Base-by-base conservation (phyloP, 1,140 invertebrate genomes). In the Arctopsyche grandis region DNA sequence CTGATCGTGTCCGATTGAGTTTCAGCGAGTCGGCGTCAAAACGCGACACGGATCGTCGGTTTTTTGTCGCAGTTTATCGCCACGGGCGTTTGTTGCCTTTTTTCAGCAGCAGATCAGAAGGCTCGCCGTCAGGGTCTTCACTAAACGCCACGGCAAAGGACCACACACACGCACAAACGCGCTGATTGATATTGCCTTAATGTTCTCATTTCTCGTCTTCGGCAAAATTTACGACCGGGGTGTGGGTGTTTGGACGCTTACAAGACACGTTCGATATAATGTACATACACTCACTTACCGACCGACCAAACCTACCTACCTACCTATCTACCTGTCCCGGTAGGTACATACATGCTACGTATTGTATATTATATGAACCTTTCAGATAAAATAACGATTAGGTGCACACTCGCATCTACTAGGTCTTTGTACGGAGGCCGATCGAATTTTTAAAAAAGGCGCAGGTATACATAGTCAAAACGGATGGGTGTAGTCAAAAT, bases 101-200 rank as follows among this genome's bases (percentile, higher is more conserved):
- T 71, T 71, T 71, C 69, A 46, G 21, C 69, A 48, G 38, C 69
- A 24, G 24, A 38, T 38, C 58, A 60, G 21, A 7, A 66, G 63
- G 21, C 12, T 24, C 63, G 24, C 9, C 58, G 9, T 19, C 19
- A 66, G 22, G 22, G 44, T 44, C 48, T 10, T 19, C 70, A 21
- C n/a, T 52, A 21, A 21, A 7, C 14, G 10, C 46, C n/a, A 9
- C 43, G 29, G 21, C n/a, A 22, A 46, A 56, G 24, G 71, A 74
- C 71, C 71, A 74, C 71, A 74, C 71, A 74, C 48, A 48, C 9
- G 1, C 46, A 21, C 16, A 46, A 9, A 4, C 16, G 4, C 70
- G 71, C 43, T 73, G 69, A 73, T 73, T 44, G 69, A 73, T 73
- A 73, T 46, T 48, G 44, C 69, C 69, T 73, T 73, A 73, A 73